Base-by-base conservation (phyloP, 2,888 invertebrate species). In the Prenolepis imparis region DNA sequence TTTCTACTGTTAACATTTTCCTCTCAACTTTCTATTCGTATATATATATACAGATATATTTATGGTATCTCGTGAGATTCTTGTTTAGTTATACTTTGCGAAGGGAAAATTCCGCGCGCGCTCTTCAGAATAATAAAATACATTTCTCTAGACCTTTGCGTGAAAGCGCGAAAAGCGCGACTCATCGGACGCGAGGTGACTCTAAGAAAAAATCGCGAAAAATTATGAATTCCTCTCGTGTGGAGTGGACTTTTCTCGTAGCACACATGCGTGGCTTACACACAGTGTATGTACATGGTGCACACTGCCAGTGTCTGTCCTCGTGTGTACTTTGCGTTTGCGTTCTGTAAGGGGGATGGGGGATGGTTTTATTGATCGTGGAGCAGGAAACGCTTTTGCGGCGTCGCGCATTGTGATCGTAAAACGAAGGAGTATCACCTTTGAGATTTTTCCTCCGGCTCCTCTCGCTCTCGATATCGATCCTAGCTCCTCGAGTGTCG, bases 331-430 rank as follows among this genome's bases (percentile, higher is more conserved):
- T 90, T 89, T 90, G 92, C 90, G 90, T 91, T 91, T 90, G 91
- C 89, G 90, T 91, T 89, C 88, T 87, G 86, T 83, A 87, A 87
- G 85, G 87, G 84, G 87, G 84, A 83, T 89, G 87, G 80, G 70
- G 87, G 87, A 86, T 90, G 90, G 87, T 89, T 72, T 91, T 91
- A 91, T 91, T 91, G 91, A 91, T 91, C 92, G 92, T 52, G 73
- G 73, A 75, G 87, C 83, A 86, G 87, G 92, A 89, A 90, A 88
- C 90, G 86, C 86, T 88, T 88, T 89, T 86, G 89, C 84, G 88
- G 87, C 84, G 80, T 80, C 84, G 82, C 82, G 84, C 86, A 67
- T 87, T 83, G 72, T 83, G 84, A 90, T 90, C 87, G 90, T 84
- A 77, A 80, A 74, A 81, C 61, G 72, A 72, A 83, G 36, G 61